phyloP scores from a whole-genome alignment of 1,140 invertebrate genomes.

The Bilobella aurantiaca region DNA sequence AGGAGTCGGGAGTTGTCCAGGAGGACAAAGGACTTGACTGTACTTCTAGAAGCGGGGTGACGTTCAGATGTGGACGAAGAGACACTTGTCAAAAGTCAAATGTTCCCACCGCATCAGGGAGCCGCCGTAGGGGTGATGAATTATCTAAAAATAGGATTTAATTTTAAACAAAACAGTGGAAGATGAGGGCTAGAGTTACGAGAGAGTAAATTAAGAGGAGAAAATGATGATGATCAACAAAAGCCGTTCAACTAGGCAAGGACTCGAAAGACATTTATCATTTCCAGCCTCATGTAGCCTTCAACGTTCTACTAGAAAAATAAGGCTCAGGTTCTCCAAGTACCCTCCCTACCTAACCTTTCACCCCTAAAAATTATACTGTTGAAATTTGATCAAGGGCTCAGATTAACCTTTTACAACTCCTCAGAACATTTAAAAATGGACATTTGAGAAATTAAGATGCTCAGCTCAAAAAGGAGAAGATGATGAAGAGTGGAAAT shows the following conservation, averaged over 20 bases:
- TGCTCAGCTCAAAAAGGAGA: not conserved
- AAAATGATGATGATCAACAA: not conserved
- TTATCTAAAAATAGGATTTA: conserved; percentile 5
- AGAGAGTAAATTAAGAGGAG: not conserved
- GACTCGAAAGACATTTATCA: conserved; percentile 6
- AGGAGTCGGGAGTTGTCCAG: no score
- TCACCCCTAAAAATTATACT: conserved; percentile 1
- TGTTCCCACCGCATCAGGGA: not conserved
- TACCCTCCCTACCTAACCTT: not conserved
- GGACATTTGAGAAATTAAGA: not conserved
- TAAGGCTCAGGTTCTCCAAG: not conserved
- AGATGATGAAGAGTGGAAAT: not conserved
- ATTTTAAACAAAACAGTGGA: not conserved
- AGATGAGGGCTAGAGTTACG: not conserved
- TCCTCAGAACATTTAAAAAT: not conserved
- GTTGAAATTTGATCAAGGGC: not conserved
- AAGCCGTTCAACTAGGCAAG: not conserved
- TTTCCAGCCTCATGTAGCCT: not conserved
- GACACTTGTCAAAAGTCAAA: not conserved
- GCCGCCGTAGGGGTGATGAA: not conserved
- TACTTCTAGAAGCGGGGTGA: no score
- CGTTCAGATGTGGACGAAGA: not conserved
- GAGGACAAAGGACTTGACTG: no score
- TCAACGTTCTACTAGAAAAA: not conserved
- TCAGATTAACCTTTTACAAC: not conserved